Evolutionary conservation across 2,888 invertebrate genomes (phyloP).

Genomic region (Drosophila falleni): DNA sequence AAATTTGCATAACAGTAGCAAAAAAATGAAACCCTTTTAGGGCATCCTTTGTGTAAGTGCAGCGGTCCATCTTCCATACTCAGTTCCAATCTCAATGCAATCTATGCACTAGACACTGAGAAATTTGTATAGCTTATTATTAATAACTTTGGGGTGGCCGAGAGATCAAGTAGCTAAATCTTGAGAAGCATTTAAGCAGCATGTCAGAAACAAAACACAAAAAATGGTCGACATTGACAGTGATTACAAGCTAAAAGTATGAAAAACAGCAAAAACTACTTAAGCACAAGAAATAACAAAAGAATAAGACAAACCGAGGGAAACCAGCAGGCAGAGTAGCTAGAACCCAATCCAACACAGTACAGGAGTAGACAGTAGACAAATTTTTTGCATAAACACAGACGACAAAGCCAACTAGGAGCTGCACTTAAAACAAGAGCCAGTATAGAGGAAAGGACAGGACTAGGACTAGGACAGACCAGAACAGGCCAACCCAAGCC

Average conservation of each 20-base stretch:
- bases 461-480: constrained; percentile 19
- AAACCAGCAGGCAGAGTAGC: constrained; percentile 6
- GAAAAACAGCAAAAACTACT: constrained; percentile 82
- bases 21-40: constrained; percentile 51
- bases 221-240: constrained; percentile 77
- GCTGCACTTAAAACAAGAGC: constrained; percentile 79
- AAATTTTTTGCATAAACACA: constrained; percentile 82
- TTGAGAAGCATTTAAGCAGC: constrained; percentile 80
- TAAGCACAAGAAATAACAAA: constrained; percentile 81
- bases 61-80: constrained; percentile 32
- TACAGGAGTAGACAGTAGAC: constrained; percentile 69
- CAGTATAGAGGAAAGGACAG: constrained; percentile 24
- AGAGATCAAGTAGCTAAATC: constrained; percentile 81
- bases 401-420: constrained; percentile 80
- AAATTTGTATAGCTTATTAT: constrained; percentile 82
- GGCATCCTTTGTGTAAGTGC: constrained; percentile 61
- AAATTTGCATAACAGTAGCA: constrained; percentile 63
- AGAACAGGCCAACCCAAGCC: constrained; percentile 13
- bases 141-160: constrained; percentile 75
- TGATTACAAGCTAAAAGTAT: constrained; percentile 82
- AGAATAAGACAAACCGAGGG: constrained; percentile 39
- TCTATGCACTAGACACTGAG: constrained; percentile 71
- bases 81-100: constrained; percentile 41
- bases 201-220: constrained; percentile 77
- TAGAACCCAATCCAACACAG: constrained; percentile 37